Evolutionary conservation across 2,797 vertebrate genomes (phyloP).

Genomic region (Eurystomus glaucurus): DNA sequence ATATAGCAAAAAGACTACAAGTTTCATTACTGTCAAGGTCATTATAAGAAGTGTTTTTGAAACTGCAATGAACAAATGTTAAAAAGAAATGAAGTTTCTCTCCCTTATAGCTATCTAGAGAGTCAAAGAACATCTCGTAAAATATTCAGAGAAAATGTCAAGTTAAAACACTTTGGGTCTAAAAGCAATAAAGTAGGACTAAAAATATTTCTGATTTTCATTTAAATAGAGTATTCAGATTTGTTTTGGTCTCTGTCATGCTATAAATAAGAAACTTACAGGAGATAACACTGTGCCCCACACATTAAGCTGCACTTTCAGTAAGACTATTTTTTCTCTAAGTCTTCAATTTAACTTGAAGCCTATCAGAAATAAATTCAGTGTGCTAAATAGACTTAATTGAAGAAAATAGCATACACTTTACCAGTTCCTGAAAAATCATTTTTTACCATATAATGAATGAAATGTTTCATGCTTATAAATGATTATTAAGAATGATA

Average conservation of each 20-base stretch:
- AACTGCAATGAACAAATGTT: constrained; percentile 43
- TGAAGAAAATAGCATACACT: neutral
- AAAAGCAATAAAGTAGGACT: neutral
- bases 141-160: constrained; percentile 59
- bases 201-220: neutral
- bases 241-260: constrained; percentile 2
- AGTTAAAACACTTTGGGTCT: constrained; percentile 28
- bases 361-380: neutral
- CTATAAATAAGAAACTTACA: neutral
- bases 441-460: neutral
- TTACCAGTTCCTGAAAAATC: constrained; percentile 14
- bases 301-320: neutral
- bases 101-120: constrained; percentile 38
- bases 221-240: neutral
- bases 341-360: neutral
- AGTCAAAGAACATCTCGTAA: constrained; percentile 8
- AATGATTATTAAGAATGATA: constrained; percentile 29
- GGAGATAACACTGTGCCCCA: neutral
- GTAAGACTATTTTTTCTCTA: neutral
- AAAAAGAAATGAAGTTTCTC: constrained; percentile 23
- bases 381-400: neutral
- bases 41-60: constrained; percentile 55
- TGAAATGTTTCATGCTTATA: neutral
- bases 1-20: constrained; percentile 34
- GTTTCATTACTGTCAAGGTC: constrained; percentile 72